A percentile compares a stretch with the other conserved stretches of the same genome.
Conservation (phyloP, 2,888 invertebrate genomes). For the Ochlodes sylvanus region DNA sequence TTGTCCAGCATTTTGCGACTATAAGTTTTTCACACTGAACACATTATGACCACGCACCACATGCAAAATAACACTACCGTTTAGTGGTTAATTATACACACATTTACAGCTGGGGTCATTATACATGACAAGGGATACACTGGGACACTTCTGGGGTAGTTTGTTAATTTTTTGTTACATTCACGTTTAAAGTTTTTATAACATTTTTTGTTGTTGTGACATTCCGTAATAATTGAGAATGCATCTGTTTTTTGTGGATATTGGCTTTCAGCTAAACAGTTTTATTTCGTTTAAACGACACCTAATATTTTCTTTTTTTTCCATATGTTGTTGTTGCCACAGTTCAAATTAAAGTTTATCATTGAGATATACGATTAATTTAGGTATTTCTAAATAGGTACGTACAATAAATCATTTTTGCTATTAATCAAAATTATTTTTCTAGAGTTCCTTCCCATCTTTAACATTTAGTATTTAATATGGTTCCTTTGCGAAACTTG, state of each 20-base stretch:
- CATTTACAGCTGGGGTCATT: background rate
- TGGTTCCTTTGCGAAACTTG: too few species aligned
- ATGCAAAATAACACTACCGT: background rate
- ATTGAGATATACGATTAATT: too few species aligned
- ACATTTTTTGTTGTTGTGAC: conserved; percentile 26
- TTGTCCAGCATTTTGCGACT: too few species aligned
- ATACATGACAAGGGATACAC: background rate
- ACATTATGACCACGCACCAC: too few species aligned
- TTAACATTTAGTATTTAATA: too few species aligned
- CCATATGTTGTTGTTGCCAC: too few species aligned
- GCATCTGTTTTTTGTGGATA: background rate
- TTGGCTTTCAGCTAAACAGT: background rate
- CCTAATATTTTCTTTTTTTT: background rate
- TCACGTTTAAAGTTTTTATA: conserved; percentile 8
- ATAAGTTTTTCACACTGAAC: too few species aligned
- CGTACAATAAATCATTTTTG: too few species aligned
- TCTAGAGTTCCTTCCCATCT: too few species aligned
- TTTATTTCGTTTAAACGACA: background rate
- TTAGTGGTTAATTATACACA: background rate
- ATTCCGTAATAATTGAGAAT: conserved; percentile 27
- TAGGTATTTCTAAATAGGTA: too few species aligned
- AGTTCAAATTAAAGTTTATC: too few species aligned
- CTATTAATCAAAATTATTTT: too few species aligned
- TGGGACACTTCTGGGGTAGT: background rate
- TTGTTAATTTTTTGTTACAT: background rate